Evolutionary conservation across 2,113 vertebrate species (phyloP).

Genomic region (Onychorhynchus coronatus): DNA sequence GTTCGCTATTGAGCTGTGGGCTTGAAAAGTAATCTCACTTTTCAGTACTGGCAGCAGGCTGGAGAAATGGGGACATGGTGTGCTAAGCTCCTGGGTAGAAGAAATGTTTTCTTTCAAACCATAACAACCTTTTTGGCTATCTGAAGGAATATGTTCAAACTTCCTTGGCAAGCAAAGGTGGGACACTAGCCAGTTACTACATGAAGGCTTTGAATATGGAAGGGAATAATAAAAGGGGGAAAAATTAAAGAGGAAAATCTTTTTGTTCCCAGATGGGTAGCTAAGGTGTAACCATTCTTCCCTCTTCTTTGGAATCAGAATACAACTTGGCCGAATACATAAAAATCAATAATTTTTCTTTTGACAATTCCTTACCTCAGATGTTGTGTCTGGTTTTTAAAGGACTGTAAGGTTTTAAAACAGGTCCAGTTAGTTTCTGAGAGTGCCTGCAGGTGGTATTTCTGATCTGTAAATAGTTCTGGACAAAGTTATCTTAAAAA

Average conservation of each 20-base stretch:
- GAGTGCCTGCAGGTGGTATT: not conserved
- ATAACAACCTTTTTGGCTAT: constrained; percentile 52
- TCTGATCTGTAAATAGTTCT: not conserved
- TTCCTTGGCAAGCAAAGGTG: constrained; percentile 43
- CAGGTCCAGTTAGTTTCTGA: not conserved
- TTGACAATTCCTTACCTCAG: not conserved
- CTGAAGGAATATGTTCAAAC: constrained; percentile 43
- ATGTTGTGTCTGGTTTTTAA: not conserved
- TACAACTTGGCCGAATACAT: not conserved
- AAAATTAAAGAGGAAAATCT: not conserved
- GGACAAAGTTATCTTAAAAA: not conserved
- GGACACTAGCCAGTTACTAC: constrained; percentile 53
- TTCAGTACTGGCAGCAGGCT: constrained; percentile 31
- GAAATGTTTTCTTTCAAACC: constrained; percentile 57
- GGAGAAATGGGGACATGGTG: constrained; percentile 55
- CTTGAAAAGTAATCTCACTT: constrained; percentile 51
- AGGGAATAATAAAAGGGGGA: not conserved
- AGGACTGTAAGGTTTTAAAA: not conserved
- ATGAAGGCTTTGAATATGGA: constrained; percentile 52
- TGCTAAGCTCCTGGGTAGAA: constrained; percentile 54
- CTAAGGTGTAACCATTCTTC: not conserved
- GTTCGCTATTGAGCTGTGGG: constrained; percentile 1
- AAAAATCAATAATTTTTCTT: not conserved
- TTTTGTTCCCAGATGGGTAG: not conserved
- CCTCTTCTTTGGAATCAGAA: not conserved